phyloP scores from a whole-genome alignment of 2,113 vertebrate genomes.

The Oncorhynchus kisutch region DNA sequence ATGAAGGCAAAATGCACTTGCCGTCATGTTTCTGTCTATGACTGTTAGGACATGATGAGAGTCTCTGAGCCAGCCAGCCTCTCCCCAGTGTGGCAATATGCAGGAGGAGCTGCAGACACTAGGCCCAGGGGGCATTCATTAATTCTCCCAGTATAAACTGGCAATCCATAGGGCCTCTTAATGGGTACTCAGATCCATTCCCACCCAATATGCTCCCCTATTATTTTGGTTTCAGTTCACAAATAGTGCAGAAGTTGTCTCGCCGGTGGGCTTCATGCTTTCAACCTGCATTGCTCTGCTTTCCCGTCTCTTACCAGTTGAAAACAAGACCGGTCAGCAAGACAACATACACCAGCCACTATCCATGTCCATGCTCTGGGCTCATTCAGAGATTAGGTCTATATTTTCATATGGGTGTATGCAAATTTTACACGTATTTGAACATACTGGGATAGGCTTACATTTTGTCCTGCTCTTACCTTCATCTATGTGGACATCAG shows the following conservation, averaged over 20 bases:
- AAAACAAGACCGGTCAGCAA: no score
- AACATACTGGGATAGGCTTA: no score
- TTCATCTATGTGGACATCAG: no score
- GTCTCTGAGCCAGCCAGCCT: slow-evolving; percentile 3
- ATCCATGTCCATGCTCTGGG: no score
- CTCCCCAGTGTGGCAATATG: slow-evolving; percentile 2
- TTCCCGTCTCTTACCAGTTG: not conserved
- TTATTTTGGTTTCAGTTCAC: slow-evolving; percentile 63
- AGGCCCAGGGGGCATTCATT: not conserved
- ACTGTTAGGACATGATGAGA: slow-evolving; percentile 7
- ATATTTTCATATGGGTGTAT: no score
- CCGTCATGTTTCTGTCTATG: not conserved
- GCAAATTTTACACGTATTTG: no score
- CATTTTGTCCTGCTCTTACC: no score
- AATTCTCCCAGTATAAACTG: slow-evolving; percentile 16
- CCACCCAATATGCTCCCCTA: slow-evolving; percentile 35
- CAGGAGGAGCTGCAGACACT: not conserved
- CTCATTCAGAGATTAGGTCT: no score
- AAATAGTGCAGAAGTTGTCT: slow-evolving; percentile 44
- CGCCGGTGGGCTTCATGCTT: slow-evolving; percentile 29
- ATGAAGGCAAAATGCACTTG: not conserved
- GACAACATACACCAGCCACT: no score
- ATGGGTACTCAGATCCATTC: slow-evolving; percentile 34
- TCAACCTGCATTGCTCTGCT: slow-evolving; percentile 12
- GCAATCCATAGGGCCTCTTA: slow-evolving; percentile 8